Evolutionary conservation across 1,140 invertebrate species (phyloP).

Genomic region (Listronotus bonariensis): DNA sequence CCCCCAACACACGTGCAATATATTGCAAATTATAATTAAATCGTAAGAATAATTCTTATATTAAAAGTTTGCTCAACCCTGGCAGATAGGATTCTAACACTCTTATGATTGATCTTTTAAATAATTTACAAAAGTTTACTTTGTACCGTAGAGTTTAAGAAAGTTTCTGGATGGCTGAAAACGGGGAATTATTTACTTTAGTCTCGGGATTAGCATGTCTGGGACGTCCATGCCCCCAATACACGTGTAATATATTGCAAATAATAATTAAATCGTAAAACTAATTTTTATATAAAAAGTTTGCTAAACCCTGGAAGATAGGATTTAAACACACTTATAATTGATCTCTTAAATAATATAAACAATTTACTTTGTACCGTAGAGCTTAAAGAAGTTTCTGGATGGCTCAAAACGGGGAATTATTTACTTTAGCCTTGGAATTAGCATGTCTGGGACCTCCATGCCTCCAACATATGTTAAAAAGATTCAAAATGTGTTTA

Average conservation of each 20-base stretch:
- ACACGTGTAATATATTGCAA: constrained; percentile 57
- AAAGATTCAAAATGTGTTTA: constrained; percentile 64
- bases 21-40: too few relatives aligned
- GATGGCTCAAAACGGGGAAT: constrained; percentile 65
- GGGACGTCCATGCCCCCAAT: constrained; percentile 63
- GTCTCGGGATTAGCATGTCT: constrained; percentile 70
- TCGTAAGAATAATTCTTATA: too few relatives aligned
- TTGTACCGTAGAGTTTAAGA: constrained; percentile 62
- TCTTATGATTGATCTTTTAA: too few relatives aligned
- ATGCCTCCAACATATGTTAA: constrained; percentile 63
- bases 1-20: constrained; percentile 62
- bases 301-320: too few relatives aligned
- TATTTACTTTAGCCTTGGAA: constrained; percentile 74
- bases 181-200: constrained; percentile 66
- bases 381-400: constrained; percentile 70
- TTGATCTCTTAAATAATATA: too few relatives aligned
- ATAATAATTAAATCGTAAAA: too few relatives aligned
- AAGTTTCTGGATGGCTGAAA: constrained; percentile 69
- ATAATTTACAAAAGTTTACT: too few relatives aligned
- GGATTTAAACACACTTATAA: too few relatives aligned
- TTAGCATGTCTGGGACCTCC: constrained; percentile 64
- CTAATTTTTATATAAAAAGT: too few relatives aligned
- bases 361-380: constrained; percentile 18
- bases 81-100: too few relatives aligned
- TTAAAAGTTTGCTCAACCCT: too few relatives aligned